Conservation (phyloP, 2,113 vertebrate species). For the Piliocolobus tephrosceles region DNA sequence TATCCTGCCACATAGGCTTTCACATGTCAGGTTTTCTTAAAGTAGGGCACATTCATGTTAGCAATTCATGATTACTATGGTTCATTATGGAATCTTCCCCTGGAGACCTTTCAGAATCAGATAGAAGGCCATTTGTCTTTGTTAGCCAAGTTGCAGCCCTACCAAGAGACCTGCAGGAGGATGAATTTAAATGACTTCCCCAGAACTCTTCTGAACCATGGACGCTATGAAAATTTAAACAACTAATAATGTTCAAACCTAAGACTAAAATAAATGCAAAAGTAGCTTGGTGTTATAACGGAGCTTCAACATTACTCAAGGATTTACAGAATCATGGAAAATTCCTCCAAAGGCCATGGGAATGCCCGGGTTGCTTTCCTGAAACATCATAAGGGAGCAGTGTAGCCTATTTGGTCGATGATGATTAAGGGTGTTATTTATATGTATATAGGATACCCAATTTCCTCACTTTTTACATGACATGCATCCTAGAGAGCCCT, state of each 20-base stretch:
- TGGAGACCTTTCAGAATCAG: conserved; percentile 58
- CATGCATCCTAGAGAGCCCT: background rate
- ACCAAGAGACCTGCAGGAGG: conserved; percentile 29
- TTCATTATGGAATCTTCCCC: conserved; percentile 38
- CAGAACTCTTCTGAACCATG: conserved; percentile 54
- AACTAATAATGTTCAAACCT: conserved; percentile 60
- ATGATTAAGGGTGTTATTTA: conserved; percentile 45
- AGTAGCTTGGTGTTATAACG: background rate
- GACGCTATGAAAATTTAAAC: conserved; percentile 70
- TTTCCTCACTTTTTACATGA: background rate
- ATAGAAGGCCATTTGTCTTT: conserved; percentile 61
- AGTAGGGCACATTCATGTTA: background rate
- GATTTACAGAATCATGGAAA: conserved; percentile 44
- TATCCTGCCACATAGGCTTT: conserved; percentile 11
- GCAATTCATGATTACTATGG: conserved; percentile 43
- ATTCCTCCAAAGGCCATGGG: background rate
- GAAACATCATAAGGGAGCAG: background rate
- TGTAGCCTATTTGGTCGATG: background rate
- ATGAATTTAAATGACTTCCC: conserved; percentile 59
- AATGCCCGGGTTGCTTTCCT: background rate
- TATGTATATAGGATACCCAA: background rate
- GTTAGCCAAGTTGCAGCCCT: conserved; percentile 51
- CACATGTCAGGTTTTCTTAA: background rate
- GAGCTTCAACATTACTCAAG: background rate
- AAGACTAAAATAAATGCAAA: conserved; percentile 36